Conservation (phyloP, 37 sponge, comb jelly and placozoan species). For the Hormiphora californensis region DNA sequence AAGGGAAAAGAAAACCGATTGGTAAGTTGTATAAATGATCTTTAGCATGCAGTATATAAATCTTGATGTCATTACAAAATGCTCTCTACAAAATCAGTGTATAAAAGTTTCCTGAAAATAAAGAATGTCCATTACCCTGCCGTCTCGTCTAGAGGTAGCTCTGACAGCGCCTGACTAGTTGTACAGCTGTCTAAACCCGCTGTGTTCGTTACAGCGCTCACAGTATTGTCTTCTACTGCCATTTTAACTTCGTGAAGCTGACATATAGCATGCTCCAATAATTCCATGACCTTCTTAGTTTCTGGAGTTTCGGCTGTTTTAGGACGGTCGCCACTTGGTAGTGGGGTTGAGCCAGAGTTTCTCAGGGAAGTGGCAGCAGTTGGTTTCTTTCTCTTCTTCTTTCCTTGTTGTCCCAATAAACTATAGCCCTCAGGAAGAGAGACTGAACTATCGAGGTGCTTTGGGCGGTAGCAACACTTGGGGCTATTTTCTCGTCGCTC, state of each 20-base stretch:
- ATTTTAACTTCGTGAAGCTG: constrained; percentile 31
- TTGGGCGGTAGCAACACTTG: not conserved
- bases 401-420: not conserved
- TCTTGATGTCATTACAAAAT: too few relatives aligned
- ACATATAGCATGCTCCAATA: not conserved
- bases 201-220: not conserved
- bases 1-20: too few relatives aligned
- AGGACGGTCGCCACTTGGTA: not conserved
- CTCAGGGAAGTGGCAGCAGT: not conserved
- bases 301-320: not conserved
- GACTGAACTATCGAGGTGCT: not conserved
- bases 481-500: not conserved
- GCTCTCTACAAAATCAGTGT: too few relatives aligned
- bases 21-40: too few relatives aligned
- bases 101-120: too few relatives aligned
- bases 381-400: not conserved
- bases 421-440: not conserved
- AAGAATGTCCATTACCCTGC: too few relatives aligned
- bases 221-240: constrained; percentile 42
- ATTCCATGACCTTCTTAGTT: constrained; percentile 1
- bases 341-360: too few relatives aligned
- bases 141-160: not conserved
- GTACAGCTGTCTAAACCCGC: not conserved
- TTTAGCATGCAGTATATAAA: too few relatives aligned
- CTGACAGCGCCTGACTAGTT: constrained; percentile 21